Evolutionary conservation across 2,113 vertebrate genomes (phyloP).

Genomic region (Phyllostomus hastatus): DNA sequence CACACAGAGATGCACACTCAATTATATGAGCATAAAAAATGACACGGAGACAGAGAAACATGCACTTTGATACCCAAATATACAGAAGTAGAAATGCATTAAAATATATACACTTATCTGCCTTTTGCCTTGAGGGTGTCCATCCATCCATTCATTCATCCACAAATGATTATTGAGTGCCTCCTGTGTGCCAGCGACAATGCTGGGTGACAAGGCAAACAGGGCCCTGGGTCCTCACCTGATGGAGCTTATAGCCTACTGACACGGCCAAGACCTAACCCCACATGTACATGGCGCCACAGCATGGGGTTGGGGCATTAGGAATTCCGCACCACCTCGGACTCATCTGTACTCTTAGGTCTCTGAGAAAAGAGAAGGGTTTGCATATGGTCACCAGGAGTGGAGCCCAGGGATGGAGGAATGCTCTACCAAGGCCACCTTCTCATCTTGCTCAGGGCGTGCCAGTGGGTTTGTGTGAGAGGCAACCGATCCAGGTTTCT

Average conservation of each 20-base stretch:
- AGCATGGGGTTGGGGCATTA: rapidly evolving
- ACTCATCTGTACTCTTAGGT: rapidly evolving
- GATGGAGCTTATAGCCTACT: rapidly evolving
- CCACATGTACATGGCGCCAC: rapidly evolving
- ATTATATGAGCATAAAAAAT: background rate
- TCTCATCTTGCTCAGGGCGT: too few relatives aligned
- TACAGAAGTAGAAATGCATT: background rate
- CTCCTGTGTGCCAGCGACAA: too few relatives aligned
- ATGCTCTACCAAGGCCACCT: rapidly evolving
- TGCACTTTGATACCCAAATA: background rate
- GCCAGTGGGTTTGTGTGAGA: background rate
- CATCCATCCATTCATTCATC: too few relatives aligned
- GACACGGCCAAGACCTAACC: background rate
- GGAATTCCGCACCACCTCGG: background rate
- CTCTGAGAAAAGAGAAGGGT: background rate
- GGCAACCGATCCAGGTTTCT: too few relatives aligned
- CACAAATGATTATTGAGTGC: too few relatives aligned
- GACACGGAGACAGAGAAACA: background rate
- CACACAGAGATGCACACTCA: background rate
- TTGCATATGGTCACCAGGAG: background rate
- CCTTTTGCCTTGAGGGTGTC: background rate
- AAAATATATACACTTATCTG: background rate
- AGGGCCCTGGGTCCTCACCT: background rate
- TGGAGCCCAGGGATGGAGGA: background rate
- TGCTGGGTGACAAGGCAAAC: background rate